phyloP scores from a whole-genome alignment of 2,113 vertebrate species.

The Misgurnus anguillicaudatus region DNA sequence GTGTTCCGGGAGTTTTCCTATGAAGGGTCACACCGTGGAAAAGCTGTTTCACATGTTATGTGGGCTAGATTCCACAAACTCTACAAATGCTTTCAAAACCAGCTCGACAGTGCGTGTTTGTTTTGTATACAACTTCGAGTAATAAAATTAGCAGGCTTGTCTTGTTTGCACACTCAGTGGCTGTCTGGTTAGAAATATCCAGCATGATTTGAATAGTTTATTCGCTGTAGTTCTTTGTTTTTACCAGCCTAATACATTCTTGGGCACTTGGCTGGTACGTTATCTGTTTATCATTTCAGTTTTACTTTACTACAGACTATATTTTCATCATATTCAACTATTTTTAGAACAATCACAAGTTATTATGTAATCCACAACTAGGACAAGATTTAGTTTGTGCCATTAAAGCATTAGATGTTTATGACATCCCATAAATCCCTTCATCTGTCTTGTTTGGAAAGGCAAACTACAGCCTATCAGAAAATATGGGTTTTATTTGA shows the following conservation, averaged over 20 bases:
- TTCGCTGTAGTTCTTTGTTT: no score
- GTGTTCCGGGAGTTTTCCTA: constrained; percentile 25
- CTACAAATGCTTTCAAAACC: constrained; percentile 20
- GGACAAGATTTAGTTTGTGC: no score
- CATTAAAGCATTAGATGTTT: not conserved
- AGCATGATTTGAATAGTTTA: not conserved
- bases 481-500: no score
- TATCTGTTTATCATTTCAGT: no score
- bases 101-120: constrained; percentile 34
- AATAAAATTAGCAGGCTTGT: not conserved
- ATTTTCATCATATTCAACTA: no score
- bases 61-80: constrained; percentile 8
- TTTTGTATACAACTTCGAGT: constrained; percentile 16
- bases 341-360: no score
- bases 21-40: constrained; percentile 28
- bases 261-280: no score
- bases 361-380: no score
- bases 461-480: no score
- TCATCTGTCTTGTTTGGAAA: not conserved
- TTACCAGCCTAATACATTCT: no score
- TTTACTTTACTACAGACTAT: no score
- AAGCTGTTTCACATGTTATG: constrained; percentile 35
- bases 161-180: not conserved
- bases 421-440: not conserved
- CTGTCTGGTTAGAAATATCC: not conserved